These are phyloP conservation scores for Drosophila bunnanda DNA, from an alignment of 2,888 invertebrate species.

Conservation along the genomic window DNA sequence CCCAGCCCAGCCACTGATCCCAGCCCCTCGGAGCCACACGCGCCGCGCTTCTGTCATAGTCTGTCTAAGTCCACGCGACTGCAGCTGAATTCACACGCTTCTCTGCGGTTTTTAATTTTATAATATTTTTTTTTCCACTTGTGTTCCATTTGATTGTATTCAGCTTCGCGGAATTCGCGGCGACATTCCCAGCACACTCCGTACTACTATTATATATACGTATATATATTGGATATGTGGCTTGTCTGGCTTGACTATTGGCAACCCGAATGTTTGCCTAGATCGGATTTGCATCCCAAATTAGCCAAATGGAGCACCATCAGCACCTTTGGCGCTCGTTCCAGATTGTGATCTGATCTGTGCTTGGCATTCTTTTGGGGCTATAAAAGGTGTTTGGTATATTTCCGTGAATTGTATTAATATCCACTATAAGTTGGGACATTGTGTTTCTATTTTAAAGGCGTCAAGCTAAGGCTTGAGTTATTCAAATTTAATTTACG, in stretches of 20 bases:
- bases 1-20: not conserved
- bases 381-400: constrained; percentile 10
- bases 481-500: not conserved
- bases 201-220: constrained; percentile 16
- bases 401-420: constrained; percentile 7
- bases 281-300: constrained; percentile 33
- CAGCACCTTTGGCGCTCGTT: constrained; percentile 12
- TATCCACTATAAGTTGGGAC: not conserved
- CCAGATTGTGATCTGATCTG: constrained; percentile 18
- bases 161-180: constrained; percentile 64
- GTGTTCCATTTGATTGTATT: constrained; percentile 39
- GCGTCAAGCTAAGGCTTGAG: not conserved
- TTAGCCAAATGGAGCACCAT: constrained; percentile 19
- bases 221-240: constrained; percentile 49
- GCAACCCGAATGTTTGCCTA: constrained; percentile 17
- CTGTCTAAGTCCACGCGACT: constrained; percentile 75
- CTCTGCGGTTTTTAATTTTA: constrained; percentile 60
- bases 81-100: constrained; percentile 77
- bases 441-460: not conserved
- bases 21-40: constrained; percentile 66
- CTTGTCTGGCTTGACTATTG: constrained; percentile 33
- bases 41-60: constrained; percentile 72
- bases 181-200: constrained; percentile 75
- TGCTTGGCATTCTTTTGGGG: not conserved
- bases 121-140: constrained; percentile 30